phyloP scores from a whole-genome alignment of 2,797 vertebrate genomes.

The Propithecus deckenii region DNA sequence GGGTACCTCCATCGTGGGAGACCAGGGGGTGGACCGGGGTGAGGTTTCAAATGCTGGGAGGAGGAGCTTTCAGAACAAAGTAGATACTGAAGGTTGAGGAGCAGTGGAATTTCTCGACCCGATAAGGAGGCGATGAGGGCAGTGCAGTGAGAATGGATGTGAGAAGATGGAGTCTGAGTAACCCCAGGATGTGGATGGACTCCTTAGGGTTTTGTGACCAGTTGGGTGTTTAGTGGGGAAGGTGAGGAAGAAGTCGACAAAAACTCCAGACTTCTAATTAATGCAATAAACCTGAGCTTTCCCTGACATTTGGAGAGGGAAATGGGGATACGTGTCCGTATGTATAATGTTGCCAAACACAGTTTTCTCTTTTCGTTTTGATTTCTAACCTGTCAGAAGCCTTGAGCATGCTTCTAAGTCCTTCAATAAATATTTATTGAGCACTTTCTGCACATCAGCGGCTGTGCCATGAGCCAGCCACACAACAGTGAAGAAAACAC shows the following conservation, averaged over 20 bases:
- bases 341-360: background rate
- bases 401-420: background rate
- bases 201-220: background rate
- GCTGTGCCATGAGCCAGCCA: background rate
- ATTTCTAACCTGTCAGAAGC: background rate
- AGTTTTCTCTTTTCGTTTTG: background rate
- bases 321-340: no score
- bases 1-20: background rate
- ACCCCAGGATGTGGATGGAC: background rate
- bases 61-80: background rate
- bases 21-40: background rate
- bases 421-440: background rate
- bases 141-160: background rate
- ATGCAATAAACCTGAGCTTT: background rate
- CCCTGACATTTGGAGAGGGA: background rate
- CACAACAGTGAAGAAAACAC: slow-evolving; percentile 4
- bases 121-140: background rate
- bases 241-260: background rate
- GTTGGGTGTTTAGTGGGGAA: background rate
- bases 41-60: background rate
- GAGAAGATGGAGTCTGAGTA: background rate
- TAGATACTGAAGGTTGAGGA: background rate
- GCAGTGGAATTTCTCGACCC: background rate
- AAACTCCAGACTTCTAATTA: background rate
- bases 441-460: background rate